Conservation (phyloP, 2,888 invertebrate genomes). For the Lucinisca nassula region DNA sequence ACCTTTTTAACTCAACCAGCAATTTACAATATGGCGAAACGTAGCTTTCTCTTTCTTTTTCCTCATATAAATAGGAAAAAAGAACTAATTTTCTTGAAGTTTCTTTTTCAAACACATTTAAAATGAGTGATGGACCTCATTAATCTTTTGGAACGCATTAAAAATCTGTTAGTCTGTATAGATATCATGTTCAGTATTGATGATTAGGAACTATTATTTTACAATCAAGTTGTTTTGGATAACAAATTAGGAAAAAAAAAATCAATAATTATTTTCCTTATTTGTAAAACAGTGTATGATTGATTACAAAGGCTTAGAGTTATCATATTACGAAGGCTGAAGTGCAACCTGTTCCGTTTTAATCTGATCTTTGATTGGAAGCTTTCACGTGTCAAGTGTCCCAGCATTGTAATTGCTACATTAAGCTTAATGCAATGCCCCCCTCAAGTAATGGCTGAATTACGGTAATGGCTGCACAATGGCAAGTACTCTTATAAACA, state of each 20-base stretch:
- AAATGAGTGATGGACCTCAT: background rate
- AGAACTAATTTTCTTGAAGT: background rate
- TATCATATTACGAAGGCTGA: background rate
- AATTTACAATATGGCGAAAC: slow-evolving; percentile 11
- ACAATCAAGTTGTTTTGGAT: slow-evolving; percentile 1
- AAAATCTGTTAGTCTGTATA: background rate
- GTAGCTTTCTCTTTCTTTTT: background rate
- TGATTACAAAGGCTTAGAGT: background rate
- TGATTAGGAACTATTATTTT: background rate
- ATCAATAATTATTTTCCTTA: background rate
- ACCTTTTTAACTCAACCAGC: background rate
- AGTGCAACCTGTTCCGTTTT: background rate
- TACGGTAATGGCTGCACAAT: no score
- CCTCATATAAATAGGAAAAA: background rate
- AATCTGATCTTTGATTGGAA: no score
- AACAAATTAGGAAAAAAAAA: background rate
- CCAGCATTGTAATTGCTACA: no score
- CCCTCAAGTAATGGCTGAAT: no score
- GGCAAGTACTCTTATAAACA: no score
- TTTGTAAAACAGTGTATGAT: background rate
- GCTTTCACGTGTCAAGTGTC: no score
- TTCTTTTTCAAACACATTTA: background rate
- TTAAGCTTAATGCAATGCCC: no score
- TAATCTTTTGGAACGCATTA: background rate
- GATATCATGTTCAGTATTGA: background rate